A percentile compares a stretch with the other conserved stretches of the same genome.
Evolutionary conservation across 2,113 vertebrate genomes (phyloP).

Genomic region (Tachuris rubrigastra): DNA sequence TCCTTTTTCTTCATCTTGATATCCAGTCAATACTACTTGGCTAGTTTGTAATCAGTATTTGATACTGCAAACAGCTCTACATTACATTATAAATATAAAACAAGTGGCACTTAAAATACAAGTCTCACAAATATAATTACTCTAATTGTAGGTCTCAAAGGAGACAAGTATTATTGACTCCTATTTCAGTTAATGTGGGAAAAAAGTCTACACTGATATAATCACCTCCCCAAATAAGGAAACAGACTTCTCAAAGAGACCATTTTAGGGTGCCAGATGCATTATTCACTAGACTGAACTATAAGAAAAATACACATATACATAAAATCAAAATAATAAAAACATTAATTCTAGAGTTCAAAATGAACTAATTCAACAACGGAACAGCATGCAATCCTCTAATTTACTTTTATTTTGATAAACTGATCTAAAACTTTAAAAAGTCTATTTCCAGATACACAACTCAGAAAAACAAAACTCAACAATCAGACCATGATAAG

Average conservation of each 20-base stretch:
- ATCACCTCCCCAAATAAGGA: not conserved
- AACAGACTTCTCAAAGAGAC: not conserved
- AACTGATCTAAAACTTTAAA: not conserved
- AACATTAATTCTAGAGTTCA: not conserved
- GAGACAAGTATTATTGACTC: not conserved
- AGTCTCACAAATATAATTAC: not conserved
- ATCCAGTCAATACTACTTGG: not conserved
- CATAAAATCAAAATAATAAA: not conserved
- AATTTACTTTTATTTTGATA: not conserved
- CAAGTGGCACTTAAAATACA: not conserved
- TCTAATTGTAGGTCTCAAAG: not conserved
- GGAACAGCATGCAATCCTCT: not conserved
- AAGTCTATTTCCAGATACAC: not conserved
- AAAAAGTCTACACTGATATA: not conserved
- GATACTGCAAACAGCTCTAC: not conserved
- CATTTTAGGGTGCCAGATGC: not conserved
- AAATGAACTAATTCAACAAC: not conserved
- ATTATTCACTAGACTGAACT: not conserved
- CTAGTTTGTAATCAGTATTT: not conserved
- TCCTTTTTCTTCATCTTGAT: not conserved
- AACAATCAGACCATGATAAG: not conserved
- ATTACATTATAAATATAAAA: not conserved
- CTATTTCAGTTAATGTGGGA: not conserved
- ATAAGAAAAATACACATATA: not conserved
- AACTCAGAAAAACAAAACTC: not conserved